Base-by-base conservation (phyloP, 2,797 vertebrate genomes). In the Mionectes olivaceus region DNA sequence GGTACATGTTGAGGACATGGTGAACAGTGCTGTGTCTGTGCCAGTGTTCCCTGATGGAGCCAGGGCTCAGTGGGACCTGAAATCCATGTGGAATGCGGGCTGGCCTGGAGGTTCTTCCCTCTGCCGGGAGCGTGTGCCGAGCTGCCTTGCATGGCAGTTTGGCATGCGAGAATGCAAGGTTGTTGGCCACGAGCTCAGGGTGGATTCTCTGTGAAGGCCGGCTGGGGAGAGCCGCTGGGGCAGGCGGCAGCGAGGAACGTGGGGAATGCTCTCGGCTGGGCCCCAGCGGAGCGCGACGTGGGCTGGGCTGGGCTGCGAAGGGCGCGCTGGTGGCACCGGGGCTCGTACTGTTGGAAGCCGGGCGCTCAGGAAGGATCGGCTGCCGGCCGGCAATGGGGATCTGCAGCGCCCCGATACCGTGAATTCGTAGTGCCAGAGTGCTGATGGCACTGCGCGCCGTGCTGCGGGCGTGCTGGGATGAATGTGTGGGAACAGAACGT, bases 341-440 rank as follows among this genome's bases (percentile, higher is more conserved):
- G 44, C 60, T 13, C 30, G 10, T 5, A 30, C 46, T 17, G 27
- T 11, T 12, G 76, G 71, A 22, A 55, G 37, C 47, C 61, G 1
- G 27, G n/a, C 35, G 21, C 19, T 33, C 35, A 24, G 65, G 56
- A 33, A 33, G 16, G 14, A 59, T 53, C 17, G 7, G 33, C 25
- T 1, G 32, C 53, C 28, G 61, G 56, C 59, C 27, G 6, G 30
- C 11, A 35, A 24, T 1, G 25, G 25, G 64, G 49, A 35, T 49
- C 9, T 21, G 11, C 75, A 2, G 55, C 18, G 0, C 28, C 28
- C 27, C 32, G 14, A 2, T 7, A 33, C 11, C 0, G 11, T 5
- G 33, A 32, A 0, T 4, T 27, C 44, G 39, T 13, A 2, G 44
- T 23, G 13, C 5, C 7, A 8, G 50, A n/a, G 22, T 7, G 7